phyloP scores from a whole-genome alignment of 2,797 vertebrate genomes.

The Sebastes diploproa region DNA sequence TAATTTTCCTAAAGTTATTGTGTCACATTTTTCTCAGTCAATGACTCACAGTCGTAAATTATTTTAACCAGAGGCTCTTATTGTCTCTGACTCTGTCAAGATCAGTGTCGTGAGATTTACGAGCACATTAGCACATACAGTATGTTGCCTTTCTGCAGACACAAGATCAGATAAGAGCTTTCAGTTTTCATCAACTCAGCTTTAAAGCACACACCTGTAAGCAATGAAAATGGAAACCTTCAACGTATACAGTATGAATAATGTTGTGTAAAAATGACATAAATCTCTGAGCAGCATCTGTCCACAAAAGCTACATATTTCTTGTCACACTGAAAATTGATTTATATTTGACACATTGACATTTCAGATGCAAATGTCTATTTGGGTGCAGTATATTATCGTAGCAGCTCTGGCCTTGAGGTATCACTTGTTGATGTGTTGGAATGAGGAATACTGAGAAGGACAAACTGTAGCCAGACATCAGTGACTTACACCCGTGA shows the following conservation, averaged over 20 bases:
- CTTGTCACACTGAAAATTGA: not conserved
- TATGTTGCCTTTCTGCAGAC: not conserved
- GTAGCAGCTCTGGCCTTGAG: not conserved
- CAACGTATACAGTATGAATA: not conserved
- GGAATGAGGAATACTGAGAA: conserved; percentile 15
- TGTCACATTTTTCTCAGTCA: not conserved
- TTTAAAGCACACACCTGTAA: conserved; percentile 10
- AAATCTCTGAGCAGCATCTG: not conserved
- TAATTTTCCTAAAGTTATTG: not conserved
- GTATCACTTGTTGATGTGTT: conserved; percentile 10
- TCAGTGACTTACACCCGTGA: not conserved
- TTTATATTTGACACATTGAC: not conserved
- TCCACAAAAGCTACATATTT: not conserved
- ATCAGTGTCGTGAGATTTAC: conserved; percentile 31
- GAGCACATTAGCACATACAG: not conserved
- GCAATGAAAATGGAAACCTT: not conserved
- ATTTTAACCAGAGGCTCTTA: not conserved
- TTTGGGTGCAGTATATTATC: not conserved
- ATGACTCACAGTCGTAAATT: not conserved
- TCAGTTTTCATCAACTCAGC: conserved; percentile 1
- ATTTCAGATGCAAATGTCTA: not conserved
- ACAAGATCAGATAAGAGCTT: conserved; percentile 22
- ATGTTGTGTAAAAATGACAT: not conserved
- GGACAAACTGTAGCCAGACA: not conserved
- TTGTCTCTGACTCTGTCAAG: conserved; percentile 19